Evolutionary conservation across 1,140 invertebrate genomes (phyloP), one percentile per base, ranked within the genome.

Genomic region (Drosophila athabasca): DNA sequence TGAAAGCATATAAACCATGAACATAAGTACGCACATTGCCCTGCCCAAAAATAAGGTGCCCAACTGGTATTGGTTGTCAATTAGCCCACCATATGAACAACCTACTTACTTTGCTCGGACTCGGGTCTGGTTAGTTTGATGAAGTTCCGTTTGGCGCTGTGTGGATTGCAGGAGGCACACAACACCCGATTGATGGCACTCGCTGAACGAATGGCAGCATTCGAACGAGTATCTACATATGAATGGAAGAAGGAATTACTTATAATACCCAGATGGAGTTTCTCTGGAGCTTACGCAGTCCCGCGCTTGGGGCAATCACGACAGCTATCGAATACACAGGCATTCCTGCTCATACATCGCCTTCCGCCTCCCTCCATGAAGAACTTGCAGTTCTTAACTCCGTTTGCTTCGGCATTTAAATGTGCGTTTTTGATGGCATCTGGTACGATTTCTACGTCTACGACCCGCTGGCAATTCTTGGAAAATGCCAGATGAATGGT

Each of bases 231-330:
- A 93, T 98, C 96, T 73, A 67, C 22, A 8, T 48, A 51, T 2
- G 4, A 35, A 35, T 31, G 2, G 0, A 41, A 11, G 22, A 55
- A 5, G 17, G 8, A 55, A 58, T 44, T 15, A 53, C 31, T n/a
- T 1, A 13, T 31, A 43, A 46, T 41, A 22, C 7, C 13, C 1
- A 17, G 26, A 17, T 19, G 39, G 35, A 51, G 39, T 31, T 41
- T 3, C 24, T 6, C 41, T 24, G 0, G 0, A 58, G 94, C 95
- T 94, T 92, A 96, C 96, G 97, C 70, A 99, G 92, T 9, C 98
- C 98, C 64, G 96, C 96, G 84, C 99, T 93, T 0, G 99, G 99
- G 13, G 99, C 98, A 94, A 99, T 98, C 0, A 99, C 95, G 48
- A 99, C 94, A 1, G 98, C 98, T 44, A 98, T 94, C 22, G 91